Evolutionary conservation across 1,140 invertebrate genomes (phyloP), one percentile per base, ranked within the genome.

Genomic region (Leptopilina boulardi): DNA sequence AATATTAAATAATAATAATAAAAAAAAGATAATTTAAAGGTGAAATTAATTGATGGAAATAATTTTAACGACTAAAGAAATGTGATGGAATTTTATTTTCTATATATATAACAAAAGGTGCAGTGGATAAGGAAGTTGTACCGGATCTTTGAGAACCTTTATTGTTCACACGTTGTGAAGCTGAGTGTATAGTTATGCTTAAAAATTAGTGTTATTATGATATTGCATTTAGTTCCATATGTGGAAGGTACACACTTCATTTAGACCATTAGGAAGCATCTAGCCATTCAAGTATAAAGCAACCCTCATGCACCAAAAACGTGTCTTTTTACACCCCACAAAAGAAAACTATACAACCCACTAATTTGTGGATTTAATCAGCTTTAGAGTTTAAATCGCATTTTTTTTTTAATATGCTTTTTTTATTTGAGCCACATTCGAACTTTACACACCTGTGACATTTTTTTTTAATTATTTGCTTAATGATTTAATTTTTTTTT

Each of bases 151-250:
- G 82, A 82, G 85, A 87, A 86, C 78, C 74, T 76, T 75, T 78
- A 75, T 56, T 54, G 88, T 90, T 91, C 90, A 90, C 90, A 91
- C 90, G 90, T 88, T 89, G 90, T 91, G 89, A 91, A 91, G 80
- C 85, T 88, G 86, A 90, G 87, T 91, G 89, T 91, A 88, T 80
- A 82, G 84, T 90, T 90, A 90, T 91, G 90, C 89, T 90, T 89
- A 90, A 90, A 90, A 91, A 91, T 91, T 91, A 90, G 89, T 88
- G 82, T 89, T 88, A 87, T 90, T 90, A 88, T 88, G 82, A 88
- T 84, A 77, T 73, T 44, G 80, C 80, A 80, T 47, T 76, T 82
- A 83, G 83, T 82, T 86, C 82, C 73, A 84, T 87, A 84, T 78
- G 78, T 70, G 71, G 82, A 81, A 86, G 85, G 86, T 87, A 89